Evolutionary conservation across 2,888 invertebrate species (phyloP).

Genomic region (Platycnemis pennipes): DNA sequence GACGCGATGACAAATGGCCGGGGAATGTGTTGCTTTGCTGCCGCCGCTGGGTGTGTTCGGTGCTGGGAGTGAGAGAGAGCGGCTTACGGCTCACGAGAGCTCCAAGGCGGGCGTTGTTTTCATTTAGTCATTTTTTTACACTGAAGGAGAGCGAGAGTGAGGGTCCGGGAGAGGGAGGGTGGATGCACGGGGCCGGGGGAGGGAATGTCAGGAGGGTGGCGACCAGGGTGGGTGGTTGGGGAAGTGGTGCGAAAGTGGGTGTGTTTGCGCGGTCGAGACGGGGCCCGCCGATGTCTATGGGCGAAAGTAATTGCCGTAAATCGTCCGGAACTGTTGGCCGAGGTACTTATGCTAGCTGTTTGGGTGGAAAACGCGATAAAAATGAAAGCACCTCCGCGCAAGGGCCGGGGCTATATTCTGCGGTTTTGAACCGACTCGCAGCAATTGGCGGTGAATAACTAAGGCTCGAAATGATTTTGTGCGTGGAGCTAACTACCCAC

Average conservation of each 20-base stretch:
- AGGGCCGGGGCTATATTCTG: background rate
- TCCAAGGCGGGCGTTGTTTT: too few species aligned
- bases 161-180: too few species aligned
- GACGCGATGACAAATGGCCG: slow-evolving; percentile 49
- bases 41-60: background rate
- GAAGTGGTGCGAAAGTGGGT: background rate
- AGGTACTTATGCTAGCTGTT: slow-evolving; percentile 39
- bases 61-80: background rate
- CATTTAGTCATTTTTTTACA: too few species aligned
- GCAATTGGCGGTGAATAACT: slow-evolving; percentile 19
- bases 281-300: slow-evolving; percentile 1
- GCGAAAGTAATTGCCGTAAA: slow-evolving; percentile 39
- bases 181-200: background rate
- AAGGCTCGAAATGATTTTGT: background rate
- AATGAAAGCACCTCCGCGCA: slow-evolving; percentile 17
- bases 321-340: slow-evolving; percentile 19
- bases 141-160: too few species aligned
- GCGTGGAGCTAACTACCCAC: background rate
- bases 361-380: background rate
- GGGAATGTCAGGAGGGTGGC: background rate
- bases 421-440: background rate
- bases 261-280: slow-evolving; percentile 9
- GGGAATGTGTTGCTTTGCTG: slow-evolving; percentile 34
- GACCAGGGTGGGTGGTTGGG: background rate
- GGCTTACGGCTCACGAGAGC: background rate